Evolutionary conservation across 1,140 invertebrate genomes (phyloP).

Genomic region (Drosophila elegans): DNA sequence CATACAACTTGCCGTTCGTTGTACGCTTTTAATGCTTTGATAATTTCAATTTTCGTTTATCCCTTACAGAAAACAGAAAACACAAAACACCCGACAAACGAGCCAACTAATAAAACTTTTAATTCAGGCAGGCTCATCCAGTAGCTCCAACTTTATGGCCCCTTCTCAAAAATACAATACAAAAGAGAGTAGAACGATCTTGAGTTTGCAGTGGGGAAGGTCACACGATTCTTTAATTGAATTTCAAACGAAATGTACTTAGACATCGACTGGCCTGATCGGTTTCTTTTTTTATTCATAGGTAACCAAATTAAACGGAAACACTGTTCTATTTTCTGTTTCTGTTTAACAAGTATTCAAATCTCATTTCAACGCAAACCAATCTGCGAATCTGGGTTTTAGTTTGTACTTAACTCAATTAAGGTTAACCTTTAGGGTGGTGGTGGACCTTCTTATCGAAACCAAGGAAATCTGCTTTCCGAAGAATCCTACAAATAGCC

Average conservation of each 20-base stretch:
- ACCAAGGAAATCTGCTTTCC: conserved; percentile 50
- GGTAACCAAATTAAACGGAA: conserved; percentile 33
- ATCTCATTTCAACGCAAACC: conserved; percentile 20
- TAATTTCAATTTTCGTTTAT: conserved; percentile 75
- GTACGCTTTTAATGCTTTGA: conserved; percentile 64
- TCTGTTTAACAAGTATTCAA: conserved; percentile 21
- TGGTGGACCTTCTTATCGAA: conserved; percentile 18
- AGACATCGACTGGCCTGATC: conserved; percentile 17
- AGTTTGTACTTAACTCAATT: conserved; percentile 41
- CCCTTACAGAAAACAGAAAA: conserved; percentile 24
- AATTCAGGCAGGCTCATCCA: conserved; percentile 45
- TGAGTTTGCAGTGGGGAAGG: conserved; percentile 47
- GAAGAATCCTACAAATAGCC: conserved; percentile 20
- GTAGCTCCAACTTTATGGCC: conserved; percentile 42
- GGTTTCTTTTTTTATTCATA: conserved; percentile 5
- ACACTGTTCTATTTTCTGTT: conserved; percentile 22
- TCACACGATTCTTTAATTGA: conserved; percentile 67
- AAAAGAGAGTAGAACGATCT: conserved; percentile 29
- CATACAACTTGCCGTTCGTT: conserved; percentile 73
- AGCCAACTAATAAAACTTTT: conserved; percentile 51
- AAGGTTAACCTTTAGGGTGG: conserved; percentile 3
- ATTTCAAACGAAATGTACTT: conserved; percentile 79
- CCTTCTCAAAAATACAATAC: conserved; percentile 10
- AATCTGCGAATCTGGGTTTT: conserved; percentile 12
- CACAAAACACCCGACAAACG: conserved; percentile 14